Evolutionary conservation across 2,888 invertebrate species (phyloP).

Genomic region (Mactromeris polynyma): DNA sequence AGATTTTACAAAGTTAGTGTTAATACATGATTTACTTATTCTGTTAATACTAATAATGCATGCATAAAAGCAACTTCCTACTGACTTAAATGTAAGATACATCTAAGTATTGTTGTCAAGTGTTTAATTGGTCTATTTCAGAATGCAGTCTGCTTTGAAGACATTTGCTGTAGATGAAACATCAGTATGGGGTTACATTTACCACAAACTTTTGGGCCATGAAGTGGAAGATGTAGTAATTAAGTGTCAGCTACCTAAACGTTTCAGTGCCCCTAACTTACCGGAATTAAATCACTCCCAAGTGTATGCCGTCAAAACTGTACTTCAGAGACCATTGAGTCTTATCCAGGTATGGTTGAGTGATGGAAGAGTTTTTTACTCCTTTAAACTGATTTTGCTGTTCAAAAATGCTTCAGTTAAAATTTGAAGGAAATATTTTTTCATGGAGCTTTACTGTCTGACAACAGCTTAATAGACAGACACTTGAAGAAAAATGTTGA

Average conservation of each 20-base stretch:
- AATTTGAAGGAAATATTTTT: too few relatives aligned
- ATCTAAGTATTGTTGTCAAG: not conserved
- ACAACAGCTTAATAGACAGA: too few relatives aligned
- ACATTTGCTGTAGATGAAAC: constrained; percentile 98
- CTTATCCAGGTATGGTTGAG: constrained; percentile 93
- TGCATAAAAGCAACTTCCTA: not conserved
- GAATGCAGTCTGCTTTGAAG: constrained; percentile 97
- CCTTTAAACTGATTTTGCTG: too few relatives aligned
- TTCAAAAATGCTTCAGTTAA: too few relatives aligned
- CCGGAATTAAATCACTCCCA: constrained; percentile 98
- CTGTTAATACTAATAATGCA: not conserved
- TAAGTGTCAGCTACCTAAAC: constrained; percentile 96
- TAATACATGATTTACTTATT: too few relatives aligned
- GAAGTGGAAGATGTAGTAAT: constrained; percentile 95
- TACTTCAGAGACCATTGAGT: constrained; percentile 97
- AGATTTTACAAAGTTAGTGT: too few relatives aligned
- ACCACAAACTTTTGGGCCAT: constrained; percentile 96
- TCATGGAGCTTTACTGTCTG: too few relatives aligned
- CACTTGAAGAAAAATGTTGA: too few relatives aligned
- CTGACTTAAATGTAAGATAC: not conserved
- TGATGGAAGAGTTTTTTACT: too few relatives aligned
- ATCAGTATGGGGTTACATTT: constrained; percentile 99
- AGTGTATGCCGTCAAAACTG: constrained; percentile 99
- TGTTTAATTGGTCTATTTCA: constrained; percentile 83
- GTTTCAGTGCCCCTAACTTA: constrained; percentile 98